Conservation (phyloP, 2,888 invertebrate species). For the Catocala sponsa region DNA sequence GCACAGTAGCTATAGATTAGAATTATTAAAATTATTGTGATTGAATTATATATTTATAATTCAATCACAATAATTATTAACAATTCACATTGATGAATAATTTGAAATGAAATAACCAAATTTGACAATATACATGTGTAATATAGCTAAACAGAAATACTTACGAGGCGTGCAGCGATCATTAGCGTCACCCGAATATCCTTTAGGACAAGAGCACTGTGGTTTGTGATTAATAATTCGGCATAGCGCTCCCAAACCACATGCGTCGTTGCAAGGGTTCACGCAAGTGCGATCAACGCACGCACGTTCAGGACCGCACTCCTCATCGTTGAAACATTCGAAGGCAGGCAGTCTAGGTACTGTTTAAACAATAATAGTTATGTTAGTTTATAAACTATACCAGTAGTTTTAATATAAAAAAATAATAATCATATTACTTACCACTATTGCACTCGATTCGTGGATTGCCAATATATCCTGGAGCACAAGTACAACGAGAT, state of each 20-base stretch:
- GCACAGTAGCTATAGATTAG: neutral
- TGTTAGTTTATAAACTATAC: neutral
- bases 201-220: conserved; percentile 93
- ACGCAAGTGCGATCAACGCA: conserved; percentile 93
- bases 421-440: conserved; percentile 57
- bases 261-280: conserved; percentile 93
- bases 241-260: conserved; percentile 94
- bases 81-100: no score
- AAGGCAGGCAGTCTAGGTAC: conserved; percentile 80
- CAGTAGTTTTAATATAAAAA: neutral
- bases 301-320: conserved; percentile 92
- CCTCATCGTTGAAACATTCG: conserved; percentile 93
- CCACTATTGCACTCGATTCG: conserved; percentile 92
- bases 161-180: conserved; percentile 94
- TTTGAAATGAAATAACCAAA: no score
- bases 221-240: conserved; percentile 92
- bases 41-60: no score
- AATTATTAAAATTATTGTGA: no score
- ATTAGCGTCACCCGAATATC: conserved; percentile 92
- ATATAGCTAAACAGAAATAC: conserved; percentile 60
- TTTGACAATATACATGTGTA: neutral
- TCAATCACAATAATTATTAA: no score
- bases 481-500: conserved; percentile 93
- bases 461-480: conserved; percentile 93
- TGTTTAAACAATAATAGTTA: conserved; percentile 37